Evolutionary conservation across 2,113 vertebrate species (phyloP).

Genomic region (Alouatta palliata): DNA sequence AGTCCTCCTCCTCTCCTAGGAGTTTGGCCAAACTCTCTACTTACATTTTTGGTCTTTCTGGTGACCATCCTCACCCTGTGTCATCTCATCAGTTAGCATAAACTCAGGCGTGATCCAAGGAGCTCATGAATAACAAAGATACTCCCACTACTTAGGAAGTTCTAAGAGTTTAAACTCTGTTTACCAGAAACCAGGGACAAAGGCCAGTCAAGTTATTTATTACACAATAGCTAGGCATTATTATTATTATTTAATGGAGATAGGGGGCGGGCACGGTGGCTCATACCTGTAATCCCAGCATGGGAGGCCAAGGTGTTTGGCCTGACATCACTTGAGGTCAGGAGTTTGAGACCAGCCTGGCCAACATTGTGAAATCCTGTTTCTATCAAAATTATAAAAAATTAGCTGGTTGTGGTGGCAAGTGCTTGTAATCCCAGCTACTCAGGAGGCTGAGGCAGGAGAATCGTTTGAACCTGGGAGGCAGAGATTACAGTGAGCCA

Average conservation of each 20-base stretch:
- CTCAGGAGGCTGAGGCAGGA: too few species aligned
- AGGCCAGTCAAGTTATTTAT: not conserved
- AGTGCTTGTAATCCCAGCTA: too few species aligned
- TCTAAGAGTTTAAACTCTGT: not conserved
- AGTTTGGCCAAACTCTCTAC: not conserved
- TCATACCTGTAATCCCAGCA: too few species aligned
- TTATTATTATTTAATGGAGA: not conserved
- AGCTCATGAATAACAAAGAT: not conserved
- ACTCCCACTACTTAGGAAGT: not conserved
- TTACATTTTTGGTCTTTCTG: not conserved
- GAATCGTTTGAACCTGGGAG: too few species aligned
- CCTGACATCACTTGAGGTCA: too few species aligned
- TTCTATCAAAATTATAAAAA: too few species aligned
- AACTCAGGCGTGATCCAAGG: not conserved
- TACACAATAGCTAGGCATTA: not conserved
- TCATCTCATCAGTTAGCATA: not conserved
- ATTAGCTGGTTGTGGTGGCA: too few species aligned
- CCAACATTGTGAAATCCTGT: too few species aligned
- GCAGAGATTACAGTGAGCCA: too few species aligned
- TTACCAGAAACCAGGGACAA: not conserved
- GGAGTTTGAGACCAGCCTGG: too few species aligned
- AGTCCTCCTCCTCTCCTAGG: not conserved
- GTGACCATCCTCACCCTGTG: not conserved
- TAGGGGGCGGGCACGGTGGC: rapidly evolving
- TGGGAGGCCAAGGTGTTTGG: too few species aligned